Percentiles rank a stretch among this genome's conserved stretches.
Conservation (phyloP, 2,888 invertebrate species). For the Blera fallax region DNA sequence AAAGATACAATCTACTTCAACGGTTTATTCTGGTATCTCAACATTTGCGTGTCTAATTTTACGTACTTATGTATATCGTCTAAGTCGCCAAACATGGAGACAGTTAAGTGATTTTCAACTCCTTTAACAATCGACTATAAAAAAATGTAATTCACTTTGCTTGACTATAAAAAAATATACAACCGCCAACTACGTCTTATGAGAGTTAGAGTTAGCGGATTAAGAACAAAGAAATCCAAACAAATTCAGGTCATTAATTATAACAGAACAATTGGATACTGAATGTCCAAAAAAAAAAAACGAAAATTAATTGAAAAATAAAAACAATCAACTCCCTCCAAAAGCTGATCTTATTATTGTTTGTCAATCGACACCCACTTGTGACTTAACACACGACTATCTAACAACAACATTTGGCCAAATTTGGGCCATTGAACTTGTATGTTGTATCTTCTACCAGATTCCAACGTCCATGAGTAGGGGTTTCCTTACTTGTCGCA, state of each 20-base stretch:
- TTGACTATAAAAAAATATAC: conserved; percentile 12
- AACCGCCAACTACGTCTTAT: not conserved
- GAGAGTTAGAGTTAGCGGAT: conserved; percentile 40
- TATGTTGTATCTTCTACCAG: conserved; percentile 32
- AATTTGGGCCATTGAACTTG: conserved; percentile 68
- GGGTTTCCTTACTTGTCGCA: conserved; percentile 40
- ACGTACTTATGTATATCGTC: not conserved
- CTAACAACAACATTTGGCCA: conserved; percentile 30
- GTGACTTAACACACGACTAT: conserved; percentile 6
- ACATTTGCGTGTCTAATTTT: not conserved
- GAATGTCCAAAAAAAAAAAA: not conserved
- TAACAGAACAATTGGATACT: conserved; percentile 37
- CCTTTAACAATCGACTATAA: conserved; percentile 16
- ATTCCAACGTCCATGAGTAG: conserved; percentile 37
- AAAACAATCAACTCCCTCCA: not conserved
- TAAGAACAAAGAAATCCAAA: conserved; percentile 32
- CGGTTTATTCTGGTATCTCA: not conserved
- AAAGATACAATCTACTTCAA: not conserved
- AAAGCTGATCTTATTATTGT: not conserved
- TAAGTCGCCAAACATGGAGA: not conserved
- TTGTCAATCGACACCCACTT: conserved; percentile 52
- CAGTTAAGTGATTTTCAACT: not conserved
- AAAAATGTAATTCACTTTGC: conserved; percentile 9
- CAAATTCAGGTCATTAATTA: conserved; percentile 52
- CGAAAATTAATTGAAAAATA: not conserved